Percentiles rank a stretch among this genome's conserved stretches.
Evolutionary conservation across 2,888 invertebrate species (phyloP).

Genomic region (Tachystola acroxantha): DNA sequence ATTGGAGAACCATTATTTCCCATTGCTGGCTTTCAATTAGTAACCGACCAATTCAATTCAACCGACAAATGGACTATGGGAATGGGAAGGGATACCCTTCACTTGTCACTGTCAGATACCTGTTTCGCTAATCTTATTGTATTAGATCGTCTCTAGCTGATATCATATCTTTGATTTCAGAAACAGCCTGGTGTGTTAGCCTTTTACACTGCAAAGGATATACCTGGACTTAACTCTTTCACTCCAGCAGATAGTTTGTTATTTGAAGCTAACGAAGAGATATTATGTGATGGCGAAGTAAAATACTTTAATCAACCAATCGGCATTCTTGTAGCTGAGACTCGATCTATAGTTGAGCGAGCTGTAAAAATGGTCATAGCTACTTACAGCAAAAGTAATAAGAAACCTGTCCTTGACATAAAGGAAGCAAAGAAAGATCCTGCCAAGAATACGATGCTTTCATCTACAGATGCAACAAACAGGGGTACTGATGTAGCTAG

Average conservation of each 20-base stretch:
- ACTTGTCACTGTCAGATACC: too few species aligned
- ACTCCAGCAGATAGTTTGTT: slow-evolving; percentile 31
- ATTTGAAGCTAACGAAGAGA: slow-evolving; percentile 49
- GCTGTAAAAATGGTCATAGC: slow-evolving; percentile 78
- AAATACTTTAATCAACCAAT: slow-evolving; percentile 45
- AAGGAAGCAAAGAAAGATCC: slow-evolving; percentile 29
- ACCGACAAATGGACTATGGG: too few species aligned
- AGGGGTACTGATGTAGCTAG: slow-evolving; percentile 51
- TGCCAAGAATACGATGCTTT: slow-evolving; percentile 22
- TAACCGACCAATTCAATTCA: too few species aligned
- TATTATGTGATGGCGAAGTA: slow-evolving; percentile 40
- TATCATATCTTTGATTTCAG: slow-evolving; percentile 67
- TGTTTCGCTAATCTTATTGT: too few species aligned
- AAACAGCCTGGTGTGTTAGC: slow-evolving; percentile 79
- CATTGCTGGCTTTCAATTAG: too few species aligned
- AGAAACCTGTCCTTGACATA: slow-evolving; percentile 37
- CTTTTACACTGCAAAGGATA: slow-evolving; percentile 79
- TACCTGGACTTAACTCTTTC: slow-evolving; percentile 82
- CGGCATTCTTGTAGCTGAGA: slow-evolving; percentile 76
- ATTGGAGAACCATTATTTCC: too few species aligned
- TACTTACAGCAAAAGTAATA: slow-evolving; percentile 58
- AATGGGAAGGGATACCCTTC: too few species aligned
- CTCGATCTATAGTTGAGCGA: slow-evolving; percentile 65
- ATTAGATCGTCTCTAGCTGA: too few species aligned
- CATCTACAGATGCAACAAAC: slow-evolving; percentile 27